Conservation (phyloP, 2,888 invertebrate species). For the Dorcus hopei region DNA sequence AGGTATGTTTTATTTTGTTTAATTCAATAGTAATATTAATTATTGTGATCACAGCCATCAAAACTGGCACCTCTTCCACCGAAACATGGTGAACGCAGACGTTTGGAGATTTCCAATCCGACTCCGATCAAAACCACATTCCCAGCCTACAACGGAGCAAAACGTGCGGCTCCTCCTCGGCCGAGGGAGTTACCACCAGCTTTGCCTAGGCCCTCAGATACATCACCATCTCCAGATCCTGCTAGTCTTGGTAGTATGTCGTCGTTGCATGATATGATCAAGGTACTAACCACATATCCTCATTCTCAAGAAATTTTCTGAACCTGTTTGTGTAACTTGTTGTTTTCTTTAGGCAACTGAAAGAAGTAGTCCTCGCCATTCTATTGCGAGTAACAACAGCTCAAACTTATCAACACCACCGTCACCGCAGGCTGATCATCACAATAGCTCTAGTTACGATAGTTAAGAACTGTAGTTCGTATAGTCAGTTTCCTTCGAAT, state of each 20-base stretch:
- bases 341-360: slow-evolving; percentile 40
- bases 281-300: slow-evolving; percentile 45
- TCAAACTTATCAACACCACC: slow-evolving; percentile 72
- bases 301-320: too few relatives aligned
- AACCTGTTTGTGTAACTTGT: not conserved
- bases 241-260: slow-evolving; percentile 75
- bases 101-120: slow-evolving; percentile 49
- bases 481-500: slow-evolving; percentile 1
- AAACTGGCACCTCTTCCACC: slow-evolving; percentile 58
- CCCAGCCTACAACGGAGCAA: slow-evolving; percentile 50
- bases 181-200: slow-evolving; percentile 60
- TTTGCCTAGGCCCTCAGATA: slow-evolving; percentile 52
- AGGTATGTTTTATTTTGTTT: too few relatives aligned
- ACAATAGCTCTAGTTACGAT: slow-evolving; percentile 64
- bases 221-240: slow-evolving; percentile 53
- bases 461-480: slow-evolving; percentile 49
- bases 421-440: slow-evolving; percentile 64
- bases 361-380: slow-evolving; percentile 64
- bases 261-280: slow-evolving; percentile 70
- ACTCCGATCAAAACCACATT: slow-evolving; percentile 49
- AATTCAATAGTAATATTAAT: too few relatives aligned
- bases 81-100: slow-evolving; percentile 47
- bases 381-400: slow-evolving; percentile 71
- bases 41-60: slow-evolving; percentile 41
- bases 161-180: slow-evolving; percentile 57